phyloP scores from a whole-genome alignment of 2,797 vertebrate species.

The Loris lydekkerianus region DNA sequence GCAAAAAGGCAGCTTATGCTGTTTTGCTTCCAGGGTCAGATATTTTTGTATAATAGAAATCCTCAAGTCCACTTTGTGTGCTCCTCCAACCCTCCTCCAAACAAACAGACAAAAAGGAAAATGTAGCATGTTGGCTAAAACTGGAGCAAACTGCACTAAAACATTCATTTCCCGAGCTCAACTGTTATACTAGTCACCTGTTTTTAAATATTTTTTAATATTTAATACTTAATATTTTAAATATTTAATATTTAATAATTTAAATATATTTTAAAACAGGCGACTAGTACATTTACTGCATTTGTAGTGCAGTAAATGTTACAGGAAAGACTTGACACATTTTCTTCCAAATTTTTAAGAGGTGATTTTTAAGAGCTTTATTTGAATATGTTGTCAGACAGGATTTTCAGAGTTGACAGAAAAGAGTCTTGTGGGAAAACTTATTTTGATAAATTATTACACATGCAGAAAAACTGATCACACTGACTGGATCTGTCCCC shows the following conservation, averaged over 20 bases:
- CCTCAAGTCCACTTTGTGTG: slow-evolving; percentile 67
- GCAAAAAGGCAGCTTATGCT: slow-evolving; percentile 83
- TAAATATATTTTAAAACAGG: too few species aligned
- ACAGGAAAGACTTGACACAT: slow-evolving; percentile 69
- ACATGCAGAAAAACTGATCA: slow-evolving; percentile 83
- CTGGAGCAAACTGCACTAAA: slow-evolving; percentile 85
- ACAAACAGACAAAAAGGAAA: slow-evolving; percentile 67
- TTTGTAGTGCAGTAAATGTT: slow-evolving; percentile 74
- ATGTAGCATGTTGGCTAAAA: slow-evolving; percentile 85
- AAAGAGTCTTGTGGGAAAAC: slow-evolving; percentile 82
- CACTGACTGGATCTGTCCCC: slow-evolving; percentile 84
- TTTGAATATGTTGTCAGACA: slow-evolving; percentile 79
- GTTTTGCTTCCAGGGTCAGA: slow-evolving; percentile 84
- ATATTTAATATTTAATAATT: slow-evolving; percentile 78
- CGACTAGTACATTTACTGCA: neutral
- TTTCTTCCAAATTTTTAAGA: slow-evolving; percentile 81
- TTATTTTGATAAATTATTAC: slow-evolving; percentile 87
- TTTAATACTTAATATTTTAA: slow-evolving; percentile 54
- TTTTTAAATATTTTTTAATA: too few species aligned
- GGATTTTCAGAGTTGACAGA: slow-evolving; percentile 81
- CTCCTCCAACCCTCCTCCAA: neutral
- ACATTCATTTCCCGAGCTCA: slow-evolving; percentile 78
- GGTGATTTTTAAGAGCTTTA: slow-evolving; percentile 84
- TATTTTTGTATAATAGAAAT: slow-evolving; percentile 82
- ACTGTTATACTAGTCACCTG: slow-evolving; percentile 82